phyloP scores from a whole-genome alignment of 1,140 invertebrate genomes.

The Metopolophium dirhodum region DNA sequence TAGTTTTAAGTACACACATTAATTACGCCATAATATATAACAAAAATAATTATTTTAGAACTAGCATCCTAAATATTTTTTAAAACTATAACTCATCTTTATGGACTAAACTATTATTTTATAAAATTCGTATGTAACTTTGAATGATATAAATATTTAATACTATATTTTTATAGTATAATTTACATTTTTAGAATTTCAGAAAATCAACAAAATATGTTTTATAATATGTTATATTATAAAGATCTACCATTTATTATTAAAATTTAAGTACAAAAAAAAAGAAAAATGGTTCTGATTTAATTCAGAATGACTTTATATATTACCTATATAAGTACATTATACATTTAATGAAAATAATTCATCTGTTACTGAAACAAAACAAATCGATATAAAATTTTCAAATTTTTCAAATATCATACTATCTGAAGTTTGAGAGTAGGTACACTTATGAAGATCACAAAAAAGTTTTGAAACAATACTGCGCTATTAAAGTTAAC shows the following conservation, averaged over 20 bases:
- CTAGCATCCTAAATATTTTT: too few relatives aligned
- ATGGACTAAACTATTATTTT: too few relatives aligned
- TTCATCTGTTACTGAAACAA: background rate
- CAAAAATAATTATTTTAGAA: background rate
- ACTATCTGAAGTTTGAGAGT: background rate
- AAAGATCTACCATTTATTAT: too few relatives aligned
- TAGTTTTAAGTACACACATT: background rate
- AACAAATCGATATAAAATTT: background rate
- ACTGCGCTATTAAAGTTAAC: background rate
- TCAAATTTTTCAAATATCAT: background rate
- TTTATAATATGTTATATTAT: background rate
- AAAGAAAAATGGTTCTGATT: too few relatives aligned
- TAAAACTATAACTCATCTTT: background rate
- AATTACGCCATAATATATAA: background rate
- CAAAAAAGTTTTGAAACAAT: background rate
- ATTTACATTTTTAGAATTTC: background rate
- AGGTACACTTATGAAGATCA: background rate
- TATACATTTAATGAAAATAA: background rate
- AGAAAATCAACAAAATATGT: background rate
- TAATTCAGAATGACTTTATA: too few relatives aligned
- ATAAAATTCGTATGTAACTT: too few relatives aligned
- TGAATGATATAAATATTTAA: background rate
- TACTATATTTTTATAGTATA: background rate
- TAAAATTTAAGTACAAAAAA: too few relatives aligned
- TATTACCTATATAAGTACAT: too few relatives aligned